Evolutionary conservation across 2,888 invertebrate species (phyloP).

Genomic region (Stenodema calcarata): DNA sequence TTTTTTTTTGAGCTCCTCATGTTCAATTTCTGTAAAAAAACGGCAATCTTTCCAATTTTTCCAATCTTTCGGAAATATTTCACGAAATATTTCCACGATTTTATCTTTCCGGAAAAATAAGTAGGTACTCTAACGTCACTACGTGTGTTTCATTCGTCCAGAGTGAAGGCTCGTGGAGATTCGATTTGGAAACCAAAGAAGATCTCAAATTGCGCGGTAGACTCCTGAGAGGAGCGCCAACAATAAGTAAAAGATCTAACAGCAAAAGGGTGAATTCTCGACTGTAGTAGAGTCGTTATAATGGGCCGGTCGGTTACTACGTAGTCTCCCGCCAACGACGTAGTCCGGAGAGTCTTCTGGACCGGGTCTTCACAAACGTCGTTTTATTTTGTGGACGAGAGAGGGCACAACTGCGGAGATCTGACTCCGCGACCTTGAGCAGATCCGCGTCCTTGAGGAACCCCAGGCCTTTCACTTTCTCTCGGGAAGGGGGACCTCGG

Average conservation of each 20-base stretch:
- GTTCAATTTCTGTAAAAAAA: no score
- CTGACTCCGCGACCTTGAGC: not conserved
- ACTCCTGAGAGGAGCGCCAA: not conserved
- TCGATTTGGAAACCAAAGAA: no score
- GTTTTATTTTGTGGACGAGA: not conserved
- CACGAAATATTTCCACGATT: no score
- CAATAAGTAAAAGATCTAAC: not conserved
- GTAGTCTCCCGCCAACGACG: not conserved
- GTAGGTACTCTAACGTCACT: no score
- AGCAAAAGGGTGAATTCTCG: not conserved
- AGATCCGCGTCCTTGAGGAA: slow-evolving; percentile 1
- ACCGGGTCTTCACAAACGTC: not conserved
- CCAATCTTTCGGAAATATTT: no score
- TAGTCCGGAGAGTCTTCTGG: not conserved
- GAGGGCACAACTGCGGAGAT: slow-evolving; percentile 11
- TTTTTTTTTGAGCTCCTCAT: no score
- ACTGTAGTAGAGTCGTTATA: not conserved
- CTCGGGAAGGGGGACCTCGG: not conserved
- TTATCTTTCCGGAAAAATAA: no score
- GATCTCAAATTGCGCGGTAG: not conserved
- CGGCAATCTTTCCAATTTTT: no score
- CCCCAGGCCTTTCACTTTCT: slow-evolving; percentile 17
- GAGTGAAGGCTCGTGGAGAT: no score
- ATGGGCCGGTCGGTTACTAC: not conserved
- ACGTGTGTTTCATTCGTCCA: no score